These are phyloP conservation scores for Martes martes DNA, from an alignment of 2,113 vertebrate genomes.

Conservation along the genomic window DNA sequence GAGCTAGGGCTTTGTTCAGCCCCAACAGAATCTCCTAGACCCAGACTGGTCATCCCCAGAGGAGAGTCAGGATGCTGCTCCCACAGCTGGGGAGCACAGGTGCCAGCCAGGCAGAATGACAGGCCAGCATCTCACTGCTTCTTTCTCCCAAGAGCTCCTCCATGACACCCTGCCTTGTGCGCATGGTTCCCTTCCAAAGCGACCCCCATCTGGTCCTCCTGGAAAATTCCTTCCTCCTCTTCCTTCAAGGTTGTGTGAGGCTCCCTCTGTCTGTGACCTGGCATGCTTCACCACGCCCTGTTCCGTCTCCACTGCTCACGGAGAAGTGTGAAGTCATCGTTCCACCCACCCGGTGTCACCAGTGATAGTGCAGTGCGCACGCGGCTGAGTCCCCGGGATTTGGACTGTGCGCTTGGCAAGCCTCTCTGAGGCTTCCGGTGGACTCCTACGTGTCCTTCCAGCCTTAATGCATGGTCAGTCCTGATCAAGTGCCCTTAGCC, in stretches of 20 bases:
- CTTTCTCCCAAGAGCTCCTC: neutral
- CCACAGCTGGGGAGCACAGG: neutral
- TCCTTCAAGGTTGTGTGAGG: neutral
- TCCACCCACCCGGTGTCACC: neutral
- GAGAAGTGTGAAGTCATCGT: neutral
- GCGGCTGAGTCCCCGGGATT: neutral
- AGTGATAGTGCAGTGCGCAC: accelerated
- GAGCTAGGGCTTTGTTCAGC: neutral
- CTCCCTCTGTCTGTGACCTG: neutral
- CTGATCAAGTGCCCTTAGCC: neutral
- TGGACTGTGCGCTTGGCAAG: neutral
- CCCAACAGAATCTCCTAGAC: accelerated
- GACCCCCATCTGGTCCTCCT: neutral
- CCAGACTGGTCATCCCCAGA: neutral
- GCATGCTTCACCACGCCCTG: accelerated
- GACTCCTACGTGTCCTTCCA: accelerated
- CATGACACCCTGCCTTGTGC: neutral
- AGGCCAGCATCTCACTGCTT: accelerated
- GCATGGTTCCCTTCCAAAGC: neutral
- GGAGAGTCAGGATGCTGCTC: neutral
- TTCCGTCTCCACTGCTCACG: neutral
- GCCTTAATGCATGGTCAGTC: neutral
- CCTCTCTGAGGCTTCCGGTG: accelerated
- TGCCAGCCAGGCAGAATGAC: too few species aligned
- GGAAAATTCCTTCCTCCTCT: neutral